phyloP scores from a whole-genome alignment of 2,888 invertebrate genomes.

The Lasioglossum figueresi region DNA sequence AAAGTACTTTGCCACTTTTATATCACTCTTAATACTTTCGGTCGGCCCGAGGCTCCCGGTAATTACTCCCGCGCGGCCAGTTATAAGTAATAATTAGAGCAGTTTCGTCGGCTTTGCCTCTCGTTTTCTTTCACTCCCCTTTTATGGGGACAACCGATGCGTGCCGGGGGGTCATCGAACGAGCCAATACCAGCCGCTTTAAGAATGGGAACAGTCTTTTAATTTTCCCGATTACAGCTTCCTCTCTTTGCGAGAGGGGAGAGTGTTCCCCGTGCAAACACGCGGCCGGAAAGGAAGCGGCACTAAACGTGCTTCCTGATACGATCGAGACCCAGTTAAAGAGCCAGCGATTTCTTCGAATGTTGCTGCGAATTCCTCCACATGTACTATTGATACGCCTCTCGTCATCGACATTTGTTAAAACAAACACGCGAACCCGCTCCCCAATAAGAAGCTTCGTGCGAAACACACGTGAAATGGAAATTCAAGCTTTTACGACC shows the following conservation, averaged over 20 bases:
- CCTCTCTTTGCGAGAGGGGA: slow-evolving; percentile 30
- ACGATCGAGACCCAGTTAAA: slow-evolving; percentile 40
- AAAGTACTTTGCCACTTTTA: slow-evolving; percentile 43
- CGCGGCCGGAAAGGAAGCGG: neutral
- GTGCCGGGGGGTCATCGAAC: slow-evolving; percentile 28
- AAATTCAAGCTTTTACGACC: slow-evolving; percentile 33
- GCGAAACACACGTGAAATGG: slow-evolving; percentile 24
- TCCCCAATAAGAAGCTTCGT: slow-evolving; percentile 26
- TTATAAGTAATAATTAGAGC: slow-evolving; percentile 60
- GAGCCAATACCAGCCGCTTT: slow-evolving; percentile 21
- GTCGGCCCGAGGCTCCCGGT: slow-evolving; percentile 1
- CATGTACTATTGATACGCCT: neutral
- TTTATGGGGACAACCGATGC: slow-evolving; percentile 20
- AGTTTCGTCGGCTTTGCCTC: slow-evolving; percentile 26
- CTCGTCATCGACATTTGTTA: neutral
- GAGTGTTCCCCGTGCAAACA: slow-evolving; percentile 21
- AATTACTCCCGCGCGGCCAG: slow-evolving; percentile 49
- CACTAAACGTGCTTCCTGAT: slow-evolving; percentile 43
- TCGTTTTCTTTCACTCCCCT: neutral
- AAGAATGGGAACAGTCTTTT: slow-evolving; percentile 42
- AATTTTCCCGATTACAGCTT: slow-evolving; percentile 42
- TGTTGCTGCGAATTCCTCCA: slow-evolving; percentile 11
- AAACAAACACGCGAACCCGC: slow-evolving; percentile 24
- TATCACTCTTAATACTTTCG: slow-evolving; percentile 35
- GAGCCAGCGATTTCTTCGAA: slow-evolving; percentile 19